phyloP scores from a whole-genome alignment of 1,140 invertebrate genomes.

The Akabosia matsudoensis region DNA sequence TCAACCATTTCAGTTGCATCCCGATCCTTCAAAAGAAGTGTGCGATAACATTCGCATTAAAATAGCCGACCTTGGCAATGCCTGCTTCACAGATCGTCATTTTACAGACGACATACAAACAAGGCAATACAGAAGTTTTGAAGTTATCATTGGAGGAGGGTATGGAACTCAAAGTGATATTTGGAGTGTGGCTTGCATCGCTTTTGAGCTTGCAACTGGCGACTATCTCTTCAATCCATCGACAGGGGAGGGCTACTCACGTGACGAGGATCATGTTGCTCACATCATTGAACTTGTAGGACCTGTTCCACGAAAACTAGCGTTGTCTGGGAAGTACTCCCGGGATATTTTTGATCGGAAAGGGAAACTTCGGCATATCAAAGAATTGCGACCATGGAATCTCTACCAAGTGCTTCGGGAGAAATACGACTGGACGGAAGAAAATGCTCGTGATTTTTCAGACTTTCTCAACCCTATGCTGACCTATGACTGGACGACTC shows the following conservation, averaged over 20 bases:
- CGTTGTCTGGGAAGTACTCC: constrained; percentile 85
- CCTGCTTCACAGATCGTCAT: constrained; percentile 69
- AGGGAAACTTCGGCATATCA: constrained; percentile 79
- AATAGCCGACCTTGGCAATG: constrained; percentile 97
- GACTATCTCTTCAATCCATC: constrained; percentile 99
- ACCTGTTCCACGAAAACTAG: constrained; percentile 86
- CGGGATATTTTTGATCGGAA: constrained; percentile 90
- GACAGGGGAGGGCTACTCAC: constrained; percentile 76
- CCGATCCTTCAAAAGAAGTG: constrained; percentile 75
- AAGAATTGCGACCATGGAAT: constrained; percentile 88
- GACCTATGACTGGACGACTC: constrained; percentile 81
- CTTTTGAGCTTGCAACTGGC: constrained; percentile 97
- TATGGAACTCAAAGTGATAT: constrained; percentile 95
- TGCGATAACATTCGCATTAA: constrained; percentile 82
- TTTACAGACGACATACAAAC: constrained; percentile 99
- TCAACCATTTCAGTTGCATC: constrained; percentile 37
- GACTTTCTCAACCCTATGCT: constrained; percentile 94
- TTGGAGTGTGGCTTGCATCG: constrained; percentile 98
- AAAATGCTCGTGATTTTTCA: constrained; percentile 82
- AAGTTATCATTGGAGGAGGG: constrained; percentile 89
- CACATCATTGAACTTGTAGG: constrained; percentile 97
- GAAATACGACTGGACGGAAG: constrained; percentile 88
- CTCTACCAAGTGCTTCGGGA: constrained; percentile 87
- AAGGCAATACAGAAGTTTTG: constrained; percentile 92
- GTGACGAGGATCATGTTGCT: constrained; percentile 97